Conservation (phyloP, 2,113 vertebrate genomes). For the Gavialis gangeticus region DNA sequence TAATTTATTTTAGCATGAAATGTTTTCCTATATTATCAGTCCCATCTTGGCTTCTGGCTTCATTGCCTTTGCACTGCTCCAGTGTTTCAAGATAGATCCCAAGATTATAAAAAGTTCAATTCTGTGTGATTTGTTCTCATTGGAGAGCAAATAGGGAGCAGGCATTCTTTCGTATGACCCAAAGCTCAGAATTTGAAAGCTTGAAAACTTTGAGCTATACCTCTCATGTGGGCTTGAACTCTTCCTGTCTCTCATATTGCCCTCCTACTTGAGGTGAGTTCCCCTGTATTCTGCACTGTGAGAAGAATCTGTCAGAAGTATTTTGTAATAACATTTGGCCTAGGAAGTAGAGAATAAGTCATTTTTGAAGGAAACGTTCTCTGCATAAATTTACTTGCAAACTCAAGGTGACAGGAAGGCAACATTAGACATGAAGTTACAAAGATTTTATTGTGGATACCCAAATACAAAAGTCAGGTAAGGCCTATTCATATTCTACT, state of each 20-base stretch:
- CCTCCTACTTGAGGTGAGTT: not conserved
- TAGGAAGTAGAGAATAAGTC: not conserved
- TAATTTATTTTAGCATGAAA: constrained; percentile 17
- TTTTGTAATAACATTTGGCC: not conserved
- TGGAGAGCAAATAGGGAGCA: too few species aligned
- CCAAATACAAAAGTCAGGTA: not conserved
- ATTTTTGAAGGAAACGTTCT: not conserved
- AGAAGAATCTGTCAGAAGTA: not conserved
- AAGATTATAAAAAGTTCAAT: too few species aligned
- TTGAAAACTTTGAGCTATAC: too few species aligned
- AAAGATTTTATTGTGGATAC: not conserved
- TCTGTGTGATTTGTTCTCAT: too few species aligned
- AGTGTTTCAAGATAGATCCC: not conserved
- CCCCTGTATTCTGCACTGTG: not conserved
- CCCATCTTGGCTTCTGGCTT: not conserved
- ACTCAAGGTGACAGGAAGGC: not conserved
- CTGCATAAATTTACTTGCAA: not conserved
- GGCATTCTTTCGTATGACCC: too few species aligned
- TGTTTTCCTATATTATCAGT: not conserved
- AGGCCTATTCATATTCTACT: too few species aligned
- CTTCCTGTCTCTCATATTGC: not conserved
- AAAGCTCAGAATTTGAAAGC: too few species aligned
- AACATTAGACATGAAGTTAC: not conserved
- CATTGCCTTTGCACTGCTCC: not conserved
- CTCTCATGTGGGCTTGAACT: too few species aligned